Evolutionary conservation across 2,797 vertebrate species (phyloP), one percentile per base, ranked within the genome.

Genomic region (Sebastes matsubarae): DNA sequence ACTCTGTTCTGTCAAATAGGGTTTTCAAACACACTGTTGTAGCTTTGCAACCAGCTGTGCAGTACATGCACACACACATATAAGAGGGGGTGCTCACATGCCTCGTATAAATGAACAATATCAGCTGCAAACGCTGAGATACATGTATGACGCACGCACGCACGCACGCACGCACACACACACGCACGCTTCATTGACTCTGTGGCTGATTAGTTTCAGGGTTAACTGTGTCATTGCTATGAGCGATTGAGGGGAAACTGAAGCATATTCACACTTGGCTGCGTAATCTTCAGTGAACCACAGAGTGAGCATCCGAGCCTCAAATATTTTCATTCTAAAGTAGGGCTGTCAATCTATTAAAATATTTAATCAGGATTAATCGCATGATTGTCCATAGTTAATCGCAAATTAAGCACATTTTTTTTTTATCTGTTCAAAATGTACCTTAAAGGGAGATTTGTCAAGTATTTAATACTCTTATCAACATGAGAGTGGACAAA

Each of bases 181-280:
- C 32, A 32, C 34, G 66, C 79, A 78, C 16, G 65, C 82, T 69
- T 66, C 75, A 68, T 77, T 63, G 59, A 50, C 52, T 80, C 64
- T 10, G 72, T 27, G 61, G 82, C 18, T 81, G 83, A 87, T 89
- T 86, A 61, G 67, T 89, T 83, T 86, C 80, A 69, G 84, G 87
- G 86, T 90, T 89, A 91, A 90, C 81, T 2, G 87, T 83, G 77
- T 82, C 89, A 54, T 55, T 66, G 87, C 78, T 77, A 67, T 29
- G 71, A 83, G 85, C 67, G 65, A 88, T 73, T 66, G 67, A 88
- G 61, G 65, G 72, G 75, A 83, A 88, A 76, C 63, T 65, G 54
- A 84, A 70, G 68, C 73, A 27, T 27, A 18, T 64, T 87, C 81
- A 79, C 71, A 67, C 78, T 60, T 1, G 30, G 72, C 60, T 84